Base-by-base conservation (phyloP, 2,888 invertebrate genomes). In the Amorpha juglandis region DNA sequence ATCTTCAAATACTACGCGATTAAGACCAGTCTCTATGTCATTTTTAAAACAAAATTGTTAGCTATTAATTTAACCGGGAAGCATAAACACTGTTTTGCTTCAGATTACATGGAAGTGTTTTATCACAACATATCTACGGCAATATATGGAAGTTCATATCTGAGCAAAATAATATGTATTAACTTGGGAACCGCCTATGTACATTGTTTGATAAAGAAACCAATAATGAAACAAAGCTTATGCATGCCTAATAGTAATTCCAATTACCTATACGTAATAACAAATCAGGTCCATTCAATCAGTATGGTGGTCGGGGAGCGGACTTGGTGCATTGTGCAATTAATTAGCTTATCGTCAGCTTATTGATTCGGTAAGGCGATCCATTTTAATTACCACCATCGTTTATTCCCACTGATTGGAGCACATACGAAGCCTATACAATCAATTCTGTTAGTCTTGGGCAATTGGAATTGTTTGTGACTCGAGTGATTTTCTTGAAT, bases 311-410 rank as follows among this genome's bases (percentile, higher is more conserved):
- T 83, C 84, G 67, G 85, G 86, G 86, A 86, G 78, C 73, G 76
- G 77, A 76, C 79, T 76, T 77, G 74, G 75, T 76, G 85, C 86
- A 85, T 38, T 88, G 89, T 88, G 88, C 90, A 90, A 92, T 92
- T 92, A 92, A 92, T 92, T 90, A 87, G 83, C 91, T 91, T 92
- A 92, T 91, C 92, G 92, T 80, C 80, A 79, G 80, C 85, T 89
- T 91, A 92, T 92, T 92, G 92, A 91, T 91, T 91, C 79, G 80
- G 92, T 91, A 92, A 92, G 90, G 88, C 88, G 91, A 92, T 92
- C 91, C 89, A 87, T 90, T 91, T 91, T 92, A 92, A 92, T 92
- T 92, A 90, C 88, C 84, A 77, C 79, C 89, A 89, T 90, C 88
- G 89, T 87, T 91, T 88, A 91, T 91, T 90, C 86, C 86, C 81